A percentile compares a stretch with the other conserved stretches of the same genome.
phyloP scores from a whole-genome alignment of 2,888 invertebrate species.

The Priocnemis perturbator region DNA sequence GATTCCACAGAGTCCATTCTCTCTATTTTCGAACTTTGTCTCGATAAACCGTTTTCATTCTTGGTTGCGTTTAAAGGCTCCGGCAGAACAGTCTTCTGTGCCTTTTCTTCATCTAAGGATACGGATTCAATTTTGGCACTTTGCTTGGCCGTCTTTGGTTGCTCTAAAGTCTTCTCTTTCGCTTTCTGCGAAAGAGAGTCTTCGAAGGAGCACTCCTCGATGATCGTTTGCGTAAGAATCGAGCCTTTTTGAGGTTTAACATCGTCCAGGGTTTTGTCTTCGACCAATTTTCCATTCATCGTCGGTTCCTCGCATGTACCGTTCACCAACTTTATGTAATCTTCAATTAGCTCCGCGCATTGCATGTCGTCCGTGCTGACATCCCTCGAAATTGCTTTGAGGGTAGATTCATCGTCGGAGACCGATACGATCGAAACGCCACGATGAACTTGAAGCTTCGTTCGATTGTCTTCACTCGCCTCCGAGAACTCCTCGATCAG shows the following conservation, averaged over 20 bases:
- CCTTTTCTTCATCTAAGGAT: constrained; percentile 34
- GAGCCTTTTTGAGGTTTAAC: constrained; percentile 50
- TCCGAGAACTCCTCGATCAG: constrained; percentile 74
- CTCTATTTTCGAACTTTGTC: constrained; percentile 44
- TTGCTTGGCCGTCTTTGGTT: constrained; percentile 35
- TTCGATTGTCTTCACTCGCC: constrained; percentile 74
- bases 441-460: constrained; percentile 74
- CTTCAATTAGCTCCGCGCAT: constrained; percentile 51
- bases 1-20: constrained; percentile 34
- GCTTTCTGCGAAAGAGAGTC: constrained; percentile 70
- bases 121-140: constrained; percentile 37
- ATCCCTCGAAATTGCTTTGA: constrained; percentile 79
- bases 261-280: constrained; percentile 55
- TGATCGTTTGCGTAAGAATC: constrained; percentile 65
- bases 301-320: constrained; percentile 54
- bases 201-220: constrained; percentile 77
- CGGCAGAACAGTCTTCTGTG: constrained; percentile 21
- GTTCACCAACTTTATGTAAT: constrained; percentile 47
- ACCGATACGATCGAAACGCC: constrained; percentile 82
- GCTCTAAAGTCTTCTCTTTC: constrained; percentile 11
- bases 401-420: constrained; percentile 80
- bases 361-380: constrained; percentile 78
- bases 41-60: constrained; percentile 30
- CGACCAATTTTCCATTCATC: constrained; percentile 39
- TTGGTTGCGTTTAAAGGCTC: constrained; percentile 25